Base-by-base conservation (phyloP, 2,888 invertebrate genomes). In the Thera britannica region DNA sequence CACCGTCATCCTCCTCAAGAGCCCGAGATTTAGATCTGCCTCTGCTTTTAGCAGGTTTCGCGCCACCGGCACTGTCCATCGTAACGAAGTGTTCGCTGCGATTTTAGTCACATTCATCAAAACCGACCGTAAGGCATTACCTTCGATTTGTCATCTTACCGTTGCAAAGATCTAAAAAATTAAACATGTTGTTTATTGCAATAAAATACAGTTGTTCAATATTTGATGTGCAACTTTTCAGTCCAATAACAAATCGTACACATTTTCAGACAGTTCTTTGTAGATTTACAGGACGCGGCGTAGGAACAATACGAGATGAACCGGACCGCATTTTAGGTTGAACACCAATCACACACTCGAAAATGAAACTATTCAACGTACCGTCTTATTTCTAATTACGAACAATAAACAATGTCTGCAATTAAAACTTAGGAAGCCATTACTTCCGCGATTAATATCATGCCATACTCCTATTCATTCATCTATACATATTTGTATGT, bases 371-470 rank as follows among this genome's bases (percentile, higher is more conserved):
- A 65, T 52, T 62, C 67, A 54, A 61, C 68, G 66, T 69, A 67
- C 58, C 58, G 71, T 64, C 63, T 65, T 61, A 68, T 55, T 68
- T 67, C 68, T 73, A 75, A 73, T 73, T 75, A 75, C 12, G 60
- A 62, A 66, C 74, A 74, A 68, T 70, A 70, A 83, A 88, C 83
- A 88, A 88, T 85, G 84, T 83, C 84, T 87, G 86, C 91, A 93
- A 92, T 92, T 92, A 93, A 89, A 90, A 84, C 90, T 92, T 92
- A 91, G 94, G 94, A 93, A 94, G 94, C 94, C 94, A 94, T 94
- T 94, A 94, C 93, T 94, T 93, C 94, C 92, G 92, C 90, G 92
- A 90, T 93, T 93, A 92, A 94, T 94, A 93, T 92, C 90, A 83
- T 84, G 2, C 44, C 6, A 89, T 87, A 89, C 86, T 87, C 87